phyloP scores from a whole-genome alignment of 2,113 vertebrate genomes.

The Aptenodytes forsteri region DNA sequence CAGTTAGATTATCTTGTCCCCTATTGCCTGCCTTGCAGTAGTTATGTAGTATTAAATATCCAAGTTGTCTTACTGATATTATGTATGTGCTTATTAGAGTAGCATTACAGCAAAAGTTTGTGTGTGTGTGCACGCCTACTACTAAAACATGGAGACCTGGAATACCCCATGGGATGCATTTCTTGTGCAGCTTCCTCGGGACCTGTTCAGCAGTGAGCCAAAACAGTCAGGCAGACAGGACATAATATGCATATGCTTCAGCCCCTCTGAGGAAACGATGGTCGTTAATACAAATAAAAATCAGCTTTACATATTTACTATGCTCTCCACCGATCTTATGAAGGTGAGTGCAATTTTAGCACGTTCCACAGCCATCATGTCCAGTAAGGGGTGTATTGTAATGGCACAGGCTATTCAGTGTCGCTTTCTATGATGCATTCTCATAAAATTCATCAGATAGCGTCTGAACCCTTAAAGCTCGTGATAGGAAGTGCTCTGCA shows the following conservation, averaged over 20 bases:
- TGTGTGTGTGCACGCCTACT: neutral
- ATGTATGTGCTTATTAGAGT: neutral
- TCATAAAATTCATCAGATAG: neutral
- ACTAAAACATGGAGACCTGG: neutral
- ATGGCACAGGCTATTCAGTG: neutral
- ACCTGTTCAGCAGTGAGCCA: conserved; percentile 72
- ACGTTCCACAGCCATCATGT: neutral
- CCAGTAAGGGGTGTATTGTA: neutral
- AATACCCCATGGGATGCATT: neutral
- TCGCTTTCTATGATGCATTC: neutral
- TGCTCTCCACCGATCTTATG: conserved; percentile 76
- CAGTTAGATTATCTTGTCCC: neutral
- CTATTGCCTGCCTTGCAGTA: neutral
- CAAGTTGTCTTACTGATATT: neutral
- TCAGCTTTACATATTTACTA: conserved; percentile 85
- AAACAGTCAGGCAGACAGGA: conserved; percentile 78
- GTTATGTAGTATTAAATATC: neutral
- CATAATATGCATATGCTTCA: conserved; percentile 85
- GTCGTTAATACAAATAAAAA: conserved; percentile 82
- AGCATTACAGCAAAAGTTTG: neutral
- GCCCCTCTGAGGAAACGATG: conserved; percentile 88
- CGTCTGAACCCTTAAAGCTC: neutral
- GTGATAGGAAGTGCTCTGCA: neutral
- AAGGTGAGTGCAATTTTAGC: conserved; percentile 62
- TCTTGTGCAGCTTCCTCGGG: conserved; percentile 82